Evolutionary conservation across 2,888 invertebrate species (phyloP), one percentile per base, ranked within the genome.

Genomic region (Ecliptopera silaceata): DNA sequence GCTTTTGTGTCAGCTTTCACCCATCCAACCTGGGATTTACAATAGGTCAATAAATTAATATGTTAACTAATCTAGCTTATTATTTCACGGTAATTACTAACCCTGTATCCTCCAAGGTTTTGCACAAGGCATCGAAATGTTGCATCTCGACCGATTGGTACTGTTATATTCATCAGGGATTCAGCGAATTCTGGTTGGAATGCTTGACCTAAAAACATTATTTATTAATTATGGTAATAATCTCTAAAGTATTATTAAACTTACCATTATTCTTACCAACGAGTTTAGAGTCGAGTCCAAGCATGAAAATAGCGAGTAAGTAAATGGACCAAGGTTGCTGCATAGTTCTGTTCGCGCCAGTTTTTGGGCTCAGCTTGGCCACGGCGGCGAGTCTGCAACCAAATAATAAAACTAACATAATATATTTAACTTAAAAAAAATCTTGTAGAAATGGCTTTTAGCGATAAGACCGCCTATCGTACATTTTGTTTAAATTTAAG

Each of bases 1-100:
- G 97, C 97, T 91, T 97, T 97, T 46, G 97, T 97, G 82, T 97
- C 97, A 26, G 96, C 96, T 86, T 97, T 97, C 58, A 97, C 96
- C 97, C 97, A 97, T 48, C 97, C 97, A 61, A 97, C 96, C 97
- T 97, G 93, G 15, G 60, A 63, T 59, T 18, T 42, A 3, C 2
- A 32, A 15, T 15, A 29, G 20, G 13, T 42, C 10, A 56, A 56
- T 56, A 56, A 51, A 51, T 17, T 42, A 1, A 26, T 13, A 38
- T 36, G 34, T 53, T 4, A 22, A 20, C 10, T 1, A 32, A 43
- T 8, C 32, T 45, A 12, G 3, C 26, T 26, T 34, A 51, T 22
- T 13, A 18, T 17, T 46, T 44, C 1, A 17, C 13, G 38, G 45
- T 39, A 34, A n/a, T n/a, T 29, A 54, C 60, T 50, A 92, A 97